These are phyloP conservation scores for Nysson spinosus DNA, from an alignment of 2,888 invertebrate species.

Conservation along the genomic window DNA sequence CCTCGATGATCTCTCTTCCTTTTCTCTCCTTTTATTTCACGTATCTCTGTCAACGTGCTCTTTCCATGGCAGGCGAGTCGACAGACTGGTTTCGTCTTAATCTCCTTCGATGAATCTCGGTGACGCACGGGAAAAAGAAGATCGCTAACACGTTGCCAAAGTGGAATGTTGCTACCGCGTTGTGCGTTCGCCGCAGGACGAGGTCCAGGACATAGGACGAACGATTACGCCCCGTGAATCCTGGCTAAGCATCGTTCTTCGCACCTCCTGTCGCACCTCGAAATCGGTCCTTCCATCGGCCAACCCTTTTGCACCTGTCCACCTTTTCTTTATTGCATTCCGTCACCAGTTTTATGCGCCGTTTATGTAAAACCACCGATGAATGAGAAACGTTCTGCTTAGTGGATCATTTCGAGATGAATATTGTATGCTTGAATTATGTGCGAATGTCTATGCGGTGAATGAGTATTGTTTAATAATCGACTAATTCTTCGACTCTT, in stretches of 20 bases:
- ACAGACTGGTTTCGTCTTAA: slow-evolving; percentile 62
- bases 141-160: slow-evolving; percentile 24
- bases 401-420: too few species aligned
- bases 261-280: neutral
- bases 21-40: slow-evolving; percentile 20
- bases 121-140: slow-evolving; percentile 30
- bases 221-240: slow-evolving; percentile 23
- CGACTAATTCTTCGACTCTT: too few species aligned
- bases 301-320: neutral
- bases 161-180: slow-evolving; percentile 21
- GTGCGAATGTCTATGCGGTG: too few species aligned
- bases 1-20: neutral
- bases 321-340: too few species aligned
- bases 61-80: slow-evolving; percentile 24
- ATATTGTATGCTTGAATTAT: too few species aligned
- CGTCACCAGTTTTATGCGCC: too few species aligned
- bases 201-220: slow-evolving; percentile 18
- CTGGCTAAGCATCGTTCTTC: neutral
- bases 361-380: too few species aligned
- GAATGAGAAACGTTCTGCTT: too few species aligned
- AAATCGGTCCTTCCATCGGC: neutral
- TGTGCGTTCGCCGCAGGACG: too few species aligned
- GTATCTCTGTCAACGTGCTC: slow-evolving; percentile 35
- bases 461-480: too few species aligned
- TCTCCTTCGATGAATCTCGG: slow-evolving; percentile 58